Evolutionary conservation across 1,140 invertebrate species (phyloP), one percentile per base, ranked within the genome.

Genomic region (Melanaphis sacchari): DNA sequence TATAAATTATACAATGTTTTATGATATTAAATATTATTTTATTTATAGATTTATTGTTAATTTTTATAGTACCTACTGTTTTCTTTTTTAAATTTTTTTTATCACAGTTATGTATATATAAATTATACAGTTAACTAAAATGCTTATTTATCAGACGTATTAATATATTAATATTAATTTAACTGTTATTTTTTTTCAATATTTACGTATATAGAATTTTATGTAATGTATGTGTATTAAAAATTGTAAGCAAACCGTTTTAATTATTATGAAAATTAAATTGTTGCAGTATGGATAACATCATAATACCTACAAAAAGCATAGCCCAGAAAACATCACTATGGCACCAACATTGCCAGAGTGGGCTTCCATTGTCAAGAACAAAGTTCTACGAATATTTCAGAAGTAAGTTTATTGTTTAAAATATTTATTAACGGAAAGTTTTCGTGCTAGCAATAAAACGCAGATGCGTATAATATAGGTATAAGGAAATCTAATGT

Each of bases 361-460:
- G 38, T 93, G 91, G 91, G 91, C 91, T 93, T n/a, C 81, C 76
- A 93, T 93, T 46, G 76, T 93, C 81, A 93, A 93, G 91, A 93
- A 93, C 46, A 93, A 93, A 84, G 81, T 93, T 54, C 81, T 93
- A 40, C 91, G 46, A 85, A 18, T 93, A 41, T 93, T 93, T 41
- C 41, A 93, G 76, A 81, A 46, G 91, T 93, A 49, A 93, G 91
- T 85, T 91, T 76, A 43, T 46, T 36, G 41, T 46, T 38, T 82
- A 2, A 81, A 46, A n/a, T n/a, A n/a, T 82, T 36, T 81, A 91
- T 36, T 26, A 40, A 38, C 52, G n/a, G 49, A 36, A 88, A n/a
- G n/a, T n/a, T 88, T 46, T 87, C 7, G 31, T 87, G 26, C 15
- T 21, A 8, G 31, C 84, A n/a, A 41, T 84, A 84, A 84, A 41